Percentiles rank a stretch among this genome's conserved stretches.
Conservation (phyloP, 2,797 vertebrate genomes). For the Sebastes diaconus region DNA sequence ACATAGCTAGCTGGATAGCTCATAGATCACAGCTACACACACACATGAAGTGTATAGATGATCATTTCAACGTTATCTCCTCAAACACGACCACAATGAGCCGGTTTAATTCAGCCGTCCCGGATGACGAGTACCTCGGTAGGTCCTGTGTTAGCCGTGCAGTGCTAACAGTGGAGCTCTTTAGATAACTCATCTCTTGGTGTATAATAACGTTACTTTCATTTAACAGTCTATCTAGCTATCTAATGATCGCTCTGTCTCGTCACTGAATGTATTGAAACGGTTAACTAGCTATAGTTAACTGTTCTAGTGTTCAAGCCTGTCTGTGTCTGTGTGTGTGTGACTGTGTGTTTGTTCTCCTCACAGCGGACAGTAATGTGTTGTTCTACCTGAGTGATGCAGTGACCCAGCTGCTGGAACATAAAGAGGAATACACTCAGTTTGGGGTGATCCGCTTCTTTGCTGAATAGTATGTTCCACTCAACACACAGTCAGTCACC, state of each 20-base stretch:
- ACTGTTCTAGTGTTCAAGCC: not conserved
- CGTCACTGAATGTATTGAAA: not conserved
- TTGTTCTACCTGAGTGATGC: conserved; percentile 95
- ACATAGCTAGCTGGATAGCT: not conserved
- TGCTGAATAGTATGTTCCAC: conserved; percentile 92
- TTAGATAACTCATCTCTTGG: not conserved
- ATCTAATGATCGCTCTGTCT: not conserved
- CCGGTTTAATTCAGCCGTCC: conserved; percentile 68
- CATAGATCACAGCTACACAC: accelerated
- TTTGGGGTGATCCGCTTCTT: conserved; percentile 93
- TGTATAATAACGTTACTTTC: not conserved
- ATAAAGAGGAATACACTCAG: conserved; percentile 92
- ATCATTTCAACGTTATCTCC: not conserved
- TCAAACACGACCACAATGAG: conserved; percentile 62
- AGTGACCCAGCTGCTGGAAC: conserved; percentile 89
- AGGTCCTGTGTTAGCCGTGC: conserved; percentile 29
- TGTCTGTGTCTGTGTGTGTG: not conserved
- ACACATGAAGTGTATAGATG: not conserved
- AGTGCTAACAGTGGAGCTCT: not conserved
- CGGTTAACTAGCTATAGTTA: not conserved
- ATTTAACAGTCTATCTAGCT: not conserved
- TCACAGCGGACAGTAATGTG: conserved; percentile 89
- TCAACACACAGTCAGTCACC: too few relatives aligned
- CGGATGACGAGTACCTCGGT: conserved; percentile 82
- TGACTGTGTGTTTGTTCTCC: conserved; percentile 7